These are phyloP conservation scores for Nycticorax nycticorax DNA, from an alignment of 2,113 vertebrate genomes.

Conservation along the genomic window DNA sequence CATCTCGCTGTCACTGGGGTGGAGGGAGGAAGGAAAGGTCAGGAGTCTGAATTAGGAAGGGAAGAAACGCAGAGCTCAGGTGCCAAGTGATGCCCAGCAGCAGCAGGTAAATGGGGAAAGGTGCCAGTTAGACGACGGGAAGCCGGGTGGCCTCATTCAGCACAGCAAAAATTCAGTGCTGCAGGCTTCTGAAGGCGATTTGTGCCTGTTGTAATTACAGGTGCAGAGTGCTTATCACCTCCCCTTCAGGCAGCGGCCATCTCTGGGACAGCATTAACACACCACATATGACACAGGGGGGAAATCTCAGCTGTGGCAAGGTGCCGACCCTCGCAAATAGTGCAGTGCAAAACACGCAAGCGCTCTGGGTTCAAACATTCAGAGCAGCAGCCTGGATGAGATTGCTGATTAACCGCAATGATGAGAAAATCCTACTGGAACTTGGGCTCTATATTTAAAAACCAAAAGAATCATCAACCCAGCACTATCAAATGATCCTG, in stretches of 20 bases:
- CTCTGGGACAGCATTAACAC: neutral
- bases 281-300: neutral
- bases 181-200: neutral
- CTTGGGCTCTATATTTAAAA: neutral
- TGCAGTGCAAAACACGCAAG: neutral
- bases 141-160: neutral
- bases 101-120: neutral
- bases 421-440: neutral
- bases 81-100: neutral
- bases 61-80: neutral
- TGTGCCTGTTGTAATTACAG: neutral
- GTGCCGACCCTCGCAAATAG: neutral
- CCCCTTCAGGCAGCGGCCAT: neutral
- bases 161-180: neutral
- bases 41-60: neutral
- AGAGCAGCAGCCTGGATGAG: neutral
- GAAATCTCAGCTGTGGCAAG: neutral
- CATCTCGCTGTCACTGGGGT: slow-evolving; percentile 93
- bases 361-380: neutral
- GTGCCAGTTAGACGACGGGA: neutral
- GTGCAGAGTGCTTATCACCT: neutral
- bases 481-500: neutral
- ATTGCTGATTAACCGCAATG: neutral
- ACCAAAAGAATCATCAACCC: neutral
- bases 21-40: neutral